phyloP scores from a whole-genome alignment of 2,797 vertebrate genomes.

The Danio aesculapii region DNA sequence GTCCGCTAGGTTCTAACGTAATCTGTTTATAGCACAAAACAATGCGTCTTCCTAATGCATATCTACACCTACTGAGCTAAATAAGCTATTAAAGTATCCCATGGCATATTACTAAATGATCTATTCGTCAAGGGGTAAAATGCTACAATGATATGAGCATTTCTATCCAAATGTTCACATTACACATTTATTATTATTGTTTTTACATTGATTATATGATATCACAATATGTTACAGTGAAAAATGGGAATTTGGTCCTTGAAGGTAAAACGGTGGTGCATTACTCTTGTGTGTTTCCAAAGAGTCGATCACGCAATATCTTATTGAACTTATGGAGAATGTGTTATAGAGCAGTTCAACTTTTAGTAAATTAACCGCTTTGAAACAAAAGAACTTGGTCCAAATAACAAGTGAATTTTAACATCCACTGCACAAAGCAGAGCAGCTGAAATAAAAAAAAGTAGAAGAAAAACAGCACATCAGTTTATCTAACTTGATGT shows the following conservation, averaged over 20 bases:
- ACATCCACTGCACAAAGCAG: slow-evolving; percentile 44
- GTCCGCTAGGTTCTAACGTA: slow-evolving; percentile 51
- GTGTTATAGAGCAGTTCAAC: slow-evolving; percentile 12
- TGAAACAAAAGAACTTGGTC: slow-evolving; percentile 76
- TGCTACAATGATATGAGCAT: slow-evolving; percentile 67
- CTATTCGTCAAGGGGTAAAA: slow-evolving; percentile 72
- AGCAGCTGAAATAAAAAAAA: slow-evolving; percentile 64
- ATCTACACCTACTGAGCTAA: slow-evolving; percentile 68
- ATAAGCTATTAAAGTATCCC: slow-evolving; percentile 66
- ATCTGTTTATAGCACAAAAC: slow-evolving; percentile 53
- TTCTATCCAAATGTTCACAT: slow-evolving; percentile 72
- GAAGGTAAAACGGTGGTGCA: slow-evolving; percentile 55
- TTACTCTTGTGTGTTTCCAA: slow-evolving; percentile 54
- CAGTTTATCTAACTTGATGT: slow-evolving; percentile 4
- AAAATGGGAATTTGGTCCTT: slow-evolving; percentile 72
- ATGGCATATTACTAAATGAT: slow-evolving; percentile 68
- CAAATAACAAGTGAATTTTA: slow-evolving; percentile 68
- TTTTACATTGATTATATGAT: slow-evolving; percentile 47
- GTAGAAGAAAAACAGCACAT: slow-evolving; percentile 55
- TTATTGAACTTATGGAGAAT: slow-evolving; percentile 37
- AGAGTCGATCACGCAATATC: slow-evolving; percentile 9
- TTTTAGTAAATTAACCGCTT: slow-evolving; percentile 45
- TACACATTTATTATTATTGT: slow-evolving; percentile 2
- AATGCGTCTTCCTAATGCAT: slow-evolving; percentile 57
- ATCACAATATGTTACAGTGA: slow-evolving; percentile 39